Base-by-base conservation (phyloP, 1,140 invertebrate species). In the Ceratina calcarata region DNA sequence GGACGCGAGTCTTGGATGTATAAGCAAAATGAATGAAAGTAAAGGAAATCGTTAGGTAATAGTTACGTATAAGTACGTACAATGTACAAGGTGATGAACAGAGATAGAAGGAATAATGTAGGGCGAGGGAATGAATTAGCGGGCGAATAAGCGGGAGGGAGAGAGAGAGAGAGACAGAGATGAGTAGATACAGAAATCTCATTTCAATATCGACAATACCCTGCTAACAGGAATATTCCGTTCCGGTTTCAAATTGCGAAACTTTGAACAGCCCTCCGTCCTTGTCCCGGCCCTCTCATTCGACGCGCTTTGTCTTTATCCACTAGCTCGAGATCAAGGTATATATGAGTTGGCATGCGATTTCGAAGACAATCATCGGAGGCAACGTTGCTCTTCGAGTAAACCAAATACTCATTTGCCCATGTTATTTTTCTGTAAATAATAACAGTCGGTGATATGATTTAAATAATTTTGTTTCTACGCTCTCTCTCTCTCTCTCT, bases 161-260 rank as follows among this genome's bases (percentile, higher is more conserved):
- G 32, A 22, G 6, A 16, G 4, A 37, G 49, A 16, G 68, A 22
- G 6, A 16, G 4, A 37, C 24, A 16, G 68, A 37, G 62, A 53
- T 49, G 24, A 32, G 24, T 58, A 53, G 51, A 79, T 80, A 78
- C 66, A 61, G 55, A 37, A 70, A 70, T n/a, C 82, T 70, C 78
- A 13, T 77, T 84, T 67, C 80, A 85, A 67, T 79, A 76, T 66
- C 61, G 69, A 58, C 68, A 85, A 80, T 77, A 78, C 79, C 37
- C 68, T 73, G 58, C 68, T 75, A 67, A 75, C 32, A 60, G 72
- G 83, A 81, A 85, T 85, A 84, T 80, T 84, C 78, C 68, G 68
- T 49, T 85, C 68, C 68, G 72, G 45, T 57, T 84, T 84, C 72
- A 84, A 84, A 84, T 84, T 85, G 49, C 83, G 82, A 81, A 85